phyloP scores from a whole-genome alignment of 2,113 vertebrate genomes.

The Colaptes auratus region DNA sequence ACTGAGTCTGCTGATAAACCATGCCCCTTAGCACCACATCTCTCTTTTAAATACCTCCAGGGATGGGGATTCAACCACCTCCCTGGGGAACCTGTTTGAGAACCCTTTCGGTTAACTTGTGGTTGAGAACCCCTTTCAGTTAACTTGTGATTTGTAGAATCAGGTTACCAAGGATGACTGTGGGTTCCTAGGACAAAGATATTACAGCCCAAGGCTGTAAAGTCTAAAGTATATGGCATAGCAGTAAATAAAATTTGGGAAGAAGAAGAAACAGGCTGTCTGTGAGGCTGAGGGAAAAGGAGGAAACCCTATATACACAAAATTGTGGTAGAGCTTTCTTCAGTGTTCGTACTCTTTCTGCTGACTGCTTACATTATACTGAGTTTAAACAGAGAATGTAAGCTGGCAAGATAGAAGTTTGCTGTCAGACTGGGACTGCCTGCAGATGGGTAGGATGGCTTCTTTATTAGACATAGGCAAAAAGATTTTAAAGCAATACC shows the following conservation, averaged over 20 bases:
- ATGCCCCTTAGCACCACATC: too few relatives aligned
- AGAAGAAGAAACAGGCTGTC: background rate
- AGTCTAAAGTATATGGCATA: background rate
- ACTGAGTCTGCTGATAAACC: too few relatives aligned
- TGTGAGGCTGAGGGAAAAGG: background rate
- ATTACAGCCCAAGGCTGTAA: background rate
- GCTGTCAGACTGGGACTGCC: background rate
- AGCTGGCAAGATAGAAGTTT: background rate
- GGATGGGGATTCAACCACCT: too few relatives aligned
- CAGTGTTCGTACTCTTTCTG: background rate
- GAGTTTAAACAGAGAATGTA: background rate
- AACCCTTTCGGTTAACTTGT: too few relatives aligned
- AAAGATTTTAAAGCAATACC: background rate
- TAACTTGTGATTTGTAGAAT: background rate
- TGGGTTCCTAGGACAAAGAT: background rate
- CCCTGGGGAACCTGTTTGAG: too few relatives aligned
- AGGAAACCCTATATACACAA: background rate
- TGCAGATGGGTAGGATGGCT: background rate
- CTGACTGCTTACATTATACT: background rate
- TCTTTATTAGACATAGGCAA: background rate
- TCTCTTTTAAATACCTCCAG: too few relatives aligned
- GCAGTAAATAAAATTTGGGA: background rate
- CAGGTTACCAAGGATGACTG: constrained; percentile 9
- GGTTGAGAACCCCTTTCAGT: too few relatives aligned
- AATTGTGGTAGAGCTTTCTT: background rate